These are phyloP conservation scores for Oscheius myriophilus DNA, from an alignment of 2,888 invertebrate species.

Conservation along the genomic window DNA sequence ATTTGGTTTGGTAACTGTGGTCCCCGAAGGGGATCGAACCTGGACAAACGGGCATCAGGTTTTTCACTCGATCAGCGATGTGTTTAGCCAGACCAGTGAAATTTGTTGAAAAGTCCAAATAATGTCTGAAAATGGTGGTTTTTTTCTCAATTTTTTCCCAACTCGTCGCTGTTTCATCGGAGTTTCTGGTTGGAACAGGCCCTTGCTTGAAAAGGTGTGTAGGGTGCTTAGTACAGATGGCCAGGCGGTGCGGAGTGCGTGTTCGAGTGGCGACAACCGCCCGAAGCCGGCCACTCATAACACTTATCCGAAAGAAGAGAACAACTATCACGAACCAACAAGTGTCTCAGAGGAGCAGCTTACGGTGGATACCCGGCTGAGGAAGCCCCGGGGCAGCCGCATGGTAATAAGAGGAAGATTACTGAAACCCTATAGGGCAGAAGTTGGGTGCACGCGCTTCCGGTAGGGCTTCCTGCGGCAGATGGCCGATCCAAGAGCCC, in stretches of 20 bases:
- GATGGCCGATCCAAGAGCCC: not conserved
- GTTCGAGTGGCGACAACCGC: constrained; percentile 29
- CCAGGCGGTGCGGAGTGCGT: constrained; percentile 25
- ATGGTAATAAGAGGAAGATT: constrained; percentile 9
- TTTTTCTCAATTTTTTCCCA: too few relatives aligned
- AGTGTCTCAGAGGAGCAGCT: constrained; percentile 16
- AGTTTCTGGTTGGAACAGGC: too few relatives aligned
- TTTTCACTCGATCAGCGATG: too few relatives aligned
- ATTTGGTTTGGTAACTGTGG: too few relatives aligned
- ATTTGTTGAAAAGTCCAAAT: too few relatives aligned
- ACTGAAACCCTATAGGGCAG: constrained; percentile 23
- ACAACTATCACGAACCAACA: constrained; percentile 31
- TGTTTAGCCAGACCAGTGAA: too few relatives aligned
- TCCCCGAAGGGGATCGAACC: too few relatives aligned
- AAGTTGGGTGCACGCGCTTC: constrained; percentile 19
- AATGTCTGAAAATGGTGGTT: too few relatives aligned
- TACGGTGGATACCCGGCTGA: not conserved
- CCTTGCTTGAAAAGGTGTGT: too few relatives aligned
- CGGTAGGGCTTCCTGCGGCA: constrained; percentile 23
- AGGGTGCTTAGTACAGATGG: constrained; percentile 25
- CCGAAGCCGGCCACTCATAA: constrained; percentile 31
- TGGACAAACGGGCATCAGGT: too few relatives aligned
- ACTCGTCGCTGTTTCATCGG: too few relatives aligned
- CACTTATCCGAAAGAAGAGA: constrained; percentile 32
- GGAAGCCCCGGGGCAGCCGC: not conserved